Evolutionary conservation across 2,797 vertebrate species (phyloP).

Genomic region (Darevskia nairensis): DNA sequence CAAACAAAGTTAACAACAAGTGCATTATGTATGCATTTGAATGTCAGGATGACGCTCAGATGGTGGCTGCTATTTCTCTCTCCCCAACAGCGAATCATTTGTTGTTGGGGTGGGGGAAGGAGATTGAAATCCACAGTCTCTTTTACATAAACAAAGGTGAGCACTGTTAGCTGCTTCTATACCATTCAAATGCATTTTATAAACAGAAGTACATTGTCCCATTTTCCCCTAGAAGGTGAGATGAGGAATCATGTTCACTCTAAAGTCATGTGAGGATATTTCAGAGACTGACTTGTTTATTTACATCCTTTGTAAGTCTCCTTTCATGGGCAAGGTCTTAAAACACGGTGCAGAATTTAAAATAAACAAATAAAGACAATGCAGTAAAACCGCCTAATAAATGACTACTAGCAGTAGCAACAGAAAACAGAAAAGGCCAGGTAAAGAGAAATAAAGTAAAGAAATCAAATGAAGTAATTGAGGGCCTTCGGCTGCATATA

Average conservation of each 20-base stretch:
- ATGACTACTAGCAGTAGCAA: background rate
- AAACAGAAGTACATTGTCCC: background rate
- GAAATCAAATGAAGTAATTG: background rate
- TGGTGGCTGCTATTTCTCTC: background rate
- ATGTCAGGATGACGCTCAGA: background rate
- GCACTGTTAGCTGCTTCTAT: background rate
- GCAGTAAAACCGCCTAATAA: background rate
- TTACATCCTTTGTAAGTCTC: background rate
- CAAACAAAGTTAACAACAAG: slow-evolving; percentile 56
- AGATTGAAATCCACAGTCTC: background rate
- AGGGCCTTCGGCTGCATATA: background rate
- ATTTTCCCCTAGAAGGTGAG: background rate
- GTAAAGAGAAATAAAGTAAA: background rate
- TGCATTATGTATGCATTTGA: slow-evolving; percentile 39
- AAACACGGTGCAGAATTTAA: background rate
- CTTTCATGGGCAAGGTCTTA: background rate
- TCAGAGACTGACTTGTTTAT: background rate
- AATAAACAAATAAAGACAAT: background rate
- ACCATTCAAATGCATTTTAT: background rate
- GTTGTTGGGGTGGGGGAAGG: background rate
- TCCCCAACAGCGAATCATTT: background rate
- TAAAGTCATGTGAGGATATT: background rate
- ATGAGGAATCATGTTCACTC: background rate
- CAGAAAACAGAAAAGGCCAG: background rate
- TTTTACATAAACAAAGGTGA: slow-evolving; percentile 11